Evolutionary conservation across 2,888 invertebrate species (phyloP).

Genomic region (Drosophila neutralis): DNA sequence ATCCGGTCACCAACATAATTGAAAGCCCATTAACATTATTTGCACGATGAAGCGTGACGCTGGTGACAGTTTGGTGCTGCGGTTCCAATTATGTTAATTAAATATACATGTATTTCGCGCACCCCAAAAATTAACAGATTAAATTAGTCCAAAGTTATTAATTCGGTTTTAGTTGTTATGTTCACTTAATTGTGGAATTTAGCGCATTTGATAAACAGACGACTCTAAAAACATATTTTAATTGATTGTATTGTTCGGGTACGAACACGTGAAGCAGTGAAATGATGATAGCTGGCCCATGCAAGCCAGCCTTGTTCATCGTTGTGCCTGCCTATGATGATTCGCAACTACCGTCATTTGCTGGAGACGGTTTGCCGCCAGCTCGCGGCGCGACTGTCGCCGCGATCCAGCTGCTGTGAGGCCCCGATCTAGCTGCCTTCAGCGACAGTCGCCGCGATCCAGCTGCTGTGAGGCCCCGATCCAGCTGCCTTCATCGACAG

Average conservation of each 20-base stretch:
- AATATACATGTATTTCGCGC: conserved; percentile 61
- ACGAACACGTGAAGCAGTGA: too few species aligned
- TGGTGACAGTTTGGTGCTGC: conserved; percentile 49
- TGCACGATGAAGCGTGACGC: conserved; percentile 63
- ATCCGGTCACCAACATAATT: conserved; percentile 56
- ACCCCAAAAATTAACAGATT: conserved; percentile 29
- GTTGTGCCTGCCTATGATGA: too few species aligned
- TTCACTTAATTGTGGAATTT: not conserved
- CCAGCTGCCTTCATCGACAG: too few species aligned
- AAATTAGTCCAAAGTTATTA: not conserved
- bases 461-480: too few species aligned
- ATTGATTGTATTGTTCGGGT: not conserved
- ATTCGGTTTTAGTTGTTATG: not conserved
- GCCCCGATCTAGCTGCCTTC: too few species aligned
- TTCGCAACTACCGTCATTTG: too few species aligned
- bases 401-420: too few species aligned
- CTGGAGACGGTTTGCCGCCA: too few species aligned
- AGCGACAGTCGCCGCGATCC: too few species aligned
- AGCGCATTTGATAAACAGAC: not conserved
- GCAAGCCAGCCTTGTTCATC: too few species aligned
- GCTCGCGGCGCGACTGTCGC: too few species aligned
- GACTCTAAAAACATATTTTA: not conserved
- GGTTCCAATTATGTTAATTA: conserved; percentile 70
- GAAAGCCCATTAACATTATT: conserved; percentile 72
- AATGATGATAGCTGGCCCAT: too few species aligned